phyloP scores from a whole-genome alignment of 1,140 invertebrate species.

The Brachystomella parvula region DNA sequence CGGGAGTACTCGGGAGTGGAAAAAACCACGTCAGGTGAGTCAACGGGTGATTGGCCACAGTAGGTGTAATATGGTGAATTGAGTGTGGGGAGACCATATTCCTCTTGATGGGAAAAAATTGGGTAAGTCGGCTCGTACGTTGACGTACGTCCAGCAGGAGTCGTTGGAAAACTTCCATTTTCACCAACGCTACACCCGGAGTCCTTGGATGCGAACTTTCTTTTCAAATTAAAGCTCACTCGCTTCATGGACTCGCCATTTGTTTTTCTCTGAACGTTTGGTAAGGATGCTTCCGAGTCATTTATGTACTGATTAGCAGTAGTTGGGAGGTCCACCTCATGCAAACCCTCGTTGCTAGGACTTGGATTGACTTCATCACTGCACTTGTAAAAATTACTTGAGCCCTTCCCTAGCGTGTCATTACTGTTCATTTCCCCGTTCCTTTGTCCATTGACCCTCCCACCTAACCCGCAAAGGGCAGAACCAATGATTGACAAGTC shows the following conservation, averaged over 20 bases:
- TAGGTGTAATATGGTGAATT: constrained; percentile 39
- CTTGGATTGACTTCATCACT: too few species aligned
- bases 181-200: constrained; percentile 31
- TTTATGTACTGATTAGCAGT: too few species aligned
- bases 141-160: constrained; percentile 1
- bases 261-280: constrained; percentile 12
- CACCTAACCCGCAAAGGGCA: not conserved
- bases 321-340: too few species aligned
- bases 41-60: constrained; percentile 25
- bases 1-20: not conserved
- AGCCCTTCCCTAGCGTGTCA: too few species aligned
- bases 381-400: too few species aligned
- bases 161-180: constrained; percentile 12
- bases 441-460: constrained; percentile 5
- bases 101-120: constrained; percentile 39
- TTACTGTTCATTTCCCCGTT: not conserved
- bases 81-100: constrained; percentile 37
- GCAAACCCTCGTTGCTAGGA: too few species aligned
- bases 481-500: constrained; percentile 27
- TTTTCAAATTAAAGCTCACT: constrained; percentile 39
- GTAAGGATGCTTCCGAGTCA: too few species aligned
- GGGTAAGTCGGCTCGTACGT: constrained; percentile 35
- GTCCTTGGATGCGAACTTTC: constrained; percentile 35
- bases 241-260: constrained; percentile 27
- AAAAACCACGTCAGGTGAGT: constrained; percentile 17